Conservation (phyloP, 2,113 vertebrate genomes). For the Ranitomeya variabilis region DNA sequence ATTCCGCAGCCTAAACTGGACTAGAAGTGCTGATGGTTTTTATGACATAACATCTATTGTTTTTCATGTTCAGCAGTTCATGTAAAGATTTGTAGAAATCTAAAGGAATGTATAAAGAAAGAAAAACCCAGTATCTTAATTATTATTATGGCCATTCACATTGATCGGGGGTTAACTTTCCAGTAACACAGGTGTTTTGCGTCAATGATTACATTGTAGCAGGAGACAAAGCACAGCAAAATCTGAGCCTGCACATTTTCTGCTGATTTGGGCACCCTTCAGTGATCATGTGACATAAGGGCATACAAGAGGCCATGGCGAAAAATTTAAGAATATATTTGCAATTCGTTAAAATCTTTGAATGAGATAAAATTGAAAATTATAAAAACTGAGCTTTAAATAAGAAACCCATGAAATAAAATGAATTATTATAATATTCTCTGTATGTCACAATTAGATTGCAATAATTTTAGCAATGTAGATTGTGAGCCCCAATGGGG, state of each 20-base stretch:
- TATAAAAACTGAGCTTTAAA: background rate
- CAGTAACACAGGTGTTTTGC: constrained; percentile 14
- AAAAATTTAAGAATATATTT: background rate
- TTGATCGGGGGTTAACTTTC: background rate
- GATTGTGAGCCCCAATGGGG: no score
- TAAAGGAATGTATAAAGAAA: background rate
- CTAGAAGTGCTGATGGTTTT: background rate
- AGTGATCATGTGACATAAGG: background rate
- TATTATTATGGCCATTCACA: background rate
- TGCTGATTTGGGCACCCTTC: background rate
- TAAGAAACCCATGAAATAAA: no score
- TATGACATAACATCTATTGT: background rate
- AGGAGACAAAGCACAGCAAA: constrained; percentile 5
- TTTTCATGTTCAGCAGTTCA: background rate
- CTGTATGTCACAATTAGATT: background rate
- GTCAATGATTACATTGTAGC: constrained; percentile 12
- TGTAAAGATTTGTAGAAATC: no score
- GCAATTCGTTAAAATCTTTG: background rate
- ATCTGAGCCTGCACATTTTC: constrained; percentile 4
- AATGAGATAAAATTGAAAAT: background rate
- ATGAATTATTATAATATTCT: background rate
- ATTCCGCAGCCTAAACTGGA: background rate
- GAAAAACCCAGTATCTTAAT: background rate
- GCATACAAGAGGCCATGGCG: background rate
- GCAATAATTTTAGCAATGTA: no score